Evolutionary conservation across 2,888 invertebrate species (phyloP).

Genomic region (Drosophila anceps): DNA sequence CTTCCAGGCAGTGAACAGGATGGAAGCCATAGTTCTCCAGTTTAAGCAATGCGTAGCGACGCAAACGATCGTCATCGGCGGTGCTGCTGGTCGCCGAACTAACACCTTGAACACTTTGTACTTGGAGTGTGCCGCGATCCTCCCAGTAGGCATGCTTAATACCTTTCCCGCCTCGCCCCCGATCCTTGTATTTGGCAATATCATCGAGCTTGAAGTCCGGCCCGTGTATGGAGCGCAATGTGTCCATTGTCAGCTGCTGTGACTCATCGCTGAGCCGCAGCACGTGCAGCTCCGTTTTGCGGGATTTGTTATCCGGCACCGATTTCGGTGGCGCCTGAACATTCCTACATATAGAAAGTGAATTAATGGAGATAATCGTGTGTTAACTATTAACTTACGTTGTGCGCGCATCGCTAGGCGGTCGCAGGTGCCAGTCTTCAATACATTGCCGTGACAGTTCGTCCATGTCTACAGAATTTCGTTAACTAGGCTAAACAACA

Average conservation of each 20-base stretch:
- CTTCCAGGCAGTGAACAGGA: conserved; percentile 90
- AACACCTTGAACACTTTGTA: conserved; percentile 86
- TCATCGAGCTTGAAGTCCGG: conserved; percentile 88
- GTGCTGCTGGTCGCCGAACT: conserved; percentile 80
- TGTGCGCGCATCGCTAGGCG: conserved; percentile 88
- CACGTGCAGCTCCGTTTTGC: conserved; percentile 92
- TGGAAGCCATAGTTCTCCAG: conserved; percentile 92
- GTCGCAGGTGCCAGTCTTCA: conserved; percentile 88
- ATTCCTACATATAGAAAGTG: conserved; percentile 67
- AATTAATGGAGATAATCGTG: not conserved
- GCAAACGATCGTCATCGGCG: conserved; percentile 87
- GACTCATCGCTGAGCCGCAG: conserved; percentile 89
- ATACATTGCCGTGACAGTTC: conserved; percentile 87
- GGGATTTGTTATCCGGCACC: conserved; percentile 86
- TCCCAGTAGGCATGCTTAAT: conserved; percentile 91
- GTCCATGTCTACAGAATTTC: conserved; percentile 85
- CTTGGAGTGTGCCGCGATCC: conserved; percentile 90
- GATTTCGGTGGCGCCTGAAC: conserved; percentile 84
- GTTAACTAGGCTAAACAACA: conserved; percentile 13
- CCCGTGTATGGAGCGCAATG: conserved; percentile 91
- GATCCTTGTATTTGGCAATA: conserved; percentile 88
- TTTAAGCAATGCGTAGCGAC: conserved; percentile 90
- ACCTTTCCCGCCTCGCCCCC: conserved; percentile 87
- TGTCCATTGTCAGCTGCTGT: conserved; percentile 91
- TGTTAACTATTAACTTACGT: conserved; percentile 74